Evolutionary conservation across 2,113 vertebrate genomes (phyloP), one percentile per base, ranked within the genome.

Genomic region (Alethe castanea): DNA sequence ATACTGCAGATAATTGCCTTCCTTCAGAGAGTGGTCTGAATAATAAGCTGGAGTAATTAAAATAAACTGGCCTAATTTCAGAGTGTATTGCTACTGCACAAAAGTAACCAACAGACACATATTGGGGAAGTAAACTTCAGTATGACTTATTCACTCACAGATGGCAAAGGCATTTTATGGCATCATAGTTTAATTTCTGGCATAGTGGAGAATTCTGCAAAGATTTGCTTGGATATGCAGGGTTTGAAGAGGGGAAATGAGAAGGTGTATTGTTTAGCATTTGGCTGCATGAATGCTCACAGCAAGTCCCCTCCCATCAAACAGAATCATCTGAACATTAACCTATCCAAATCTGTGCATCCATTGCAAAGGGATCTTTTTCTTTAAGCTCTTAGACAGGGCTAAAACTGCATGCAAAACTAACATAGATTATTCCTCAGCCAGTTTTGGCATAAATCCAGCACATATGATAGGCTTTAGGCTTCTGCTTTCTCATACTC

Each of bases 31-130:
- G 62, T 90, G 91, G 86, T 88, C 95, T 96, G 86, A 96, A 94
- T 91, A 96, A 97, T 94, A 95, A 97, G 47, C 70, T 92, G 54
- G 24, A 94, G 81, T 94, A 97, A 98, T 97, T 98, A 95, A 97
- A 97, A 93, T 95, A 97, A 97, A 96, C 96, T 94, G 92, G 90
- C 81, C 77, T 94, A 66, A 90, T 97, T 97, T 97, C 94, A 96
- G 66, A 92, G 67, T 70, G 52, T 78, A 77, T 80, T 94, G 88
- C 94, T 93, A 87, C 33, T 90, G 56, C 91, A 92, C 82, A 93
- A 77, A 96, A 95, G 47, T 64, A 95, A 96, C 92, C 67, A 94
- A 86, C 66, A 89, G 89, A 60, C 72, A 91, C 87, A 53, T 81
- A 61, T 88, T 96, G 88, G 45, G 74, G 90, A 96, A 85, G 88